These are phyloP conservation scores for Oophaga sylvatica DNA, from an alignment of 2,797 vertebrate species.

Conservation along the genomic window DNA sequence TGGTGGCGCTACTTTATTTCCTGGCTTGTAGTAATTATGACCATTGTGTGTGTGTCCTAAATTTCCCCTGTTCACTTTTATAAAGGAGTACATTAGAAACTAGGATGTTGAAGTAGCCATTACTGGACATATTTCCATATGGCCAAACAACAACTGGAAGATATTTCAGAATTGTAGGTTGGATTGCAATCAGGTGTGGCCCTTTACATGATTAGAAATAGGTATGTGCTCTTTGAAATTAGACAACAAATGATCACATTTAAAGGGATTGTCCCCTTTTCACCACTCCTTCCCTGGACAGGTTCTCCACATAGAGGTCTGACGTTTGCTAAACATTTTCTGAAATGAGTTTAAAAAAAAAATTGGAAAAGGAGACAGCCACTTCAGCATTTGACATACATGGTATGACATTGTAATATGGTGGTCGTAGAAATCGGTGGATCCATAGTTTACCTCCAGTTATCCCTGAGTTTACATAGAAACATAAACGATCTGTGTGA, in stretches of 20 bases:
- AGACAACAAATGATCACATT: background rate
- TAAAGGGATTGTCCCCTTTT: background rate
- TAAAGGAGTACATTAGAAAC: background rate
- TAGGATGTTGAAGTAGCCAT: background rate
- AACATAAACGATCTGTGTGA: too few relatives aligned
- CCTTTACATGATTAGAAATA: background rate
- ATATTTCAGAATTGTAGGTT: background rate
- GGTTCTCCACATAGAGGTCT: too few relatives aligned
- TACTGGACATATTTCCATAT: background rate
- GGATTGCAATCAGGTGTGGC: background rate
- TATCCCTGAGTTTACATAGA: too few relatives aligned
- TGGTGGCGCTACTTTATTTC: background rate
- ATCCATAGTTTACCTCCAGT: too few relatives aligned
- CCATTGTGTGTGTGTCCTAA: slow-evolving; percentile 20
- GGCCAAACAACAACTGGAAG: background rate
- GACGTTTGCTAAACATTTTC: too few relatives aligned
- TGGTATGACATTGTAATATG: too few relatives aligned
- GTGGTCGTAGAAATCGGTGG: too few relatives aligned
- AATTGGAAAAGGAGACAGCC: too few relatives aligned
- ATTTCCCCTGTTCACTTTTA: background rate
- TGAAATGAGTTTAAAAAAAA: too few relatives aligned
- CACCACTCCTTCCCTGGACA: too few relatives aligned
- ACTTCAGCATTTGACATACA: too few relatives aligned
- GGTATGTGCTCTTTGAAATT: background rate
- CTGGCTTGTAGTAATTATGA: slow-evolving; percentile 4